phyloP scores from a whole-genome alignment of 2,113 vertebrate species.

The Mohoua ochrocephala region DNA sequence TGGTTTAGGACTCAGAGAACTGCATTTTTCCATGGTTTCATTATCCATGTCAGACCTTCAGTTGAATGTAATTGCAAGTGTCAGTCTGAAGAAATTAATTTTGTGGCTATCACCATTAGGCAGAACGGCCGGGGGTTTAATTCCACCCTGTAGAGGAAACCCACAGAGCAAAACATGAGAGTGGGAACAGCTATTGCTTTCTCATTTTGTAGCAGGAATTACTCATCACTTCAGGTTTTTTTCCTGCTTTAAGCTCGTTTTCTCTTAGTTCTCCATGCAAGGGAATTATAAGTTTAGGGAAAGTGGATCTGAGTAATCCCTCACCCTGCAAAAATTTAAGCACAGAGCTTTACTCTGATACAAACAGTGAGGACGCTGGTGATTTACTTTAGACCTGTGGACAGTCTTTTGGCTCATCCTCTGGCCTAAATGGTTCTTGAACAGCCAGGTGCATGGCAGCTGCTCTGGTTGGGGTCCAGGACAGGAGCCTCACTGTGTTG shows the following conservation, averaged over 20 bases:
- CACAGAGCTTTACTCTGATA: neutral
- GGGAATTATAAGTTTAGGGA: neutral
- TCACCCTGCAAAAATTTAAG: neutral
- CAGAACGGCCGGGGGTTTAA: neutral
- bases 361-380: neutral
- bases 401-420: neutral
- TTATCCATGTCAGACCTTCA: neutral
- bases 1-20: neutral
- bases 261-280: neutral
- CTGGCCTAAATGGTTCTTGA: neutral
- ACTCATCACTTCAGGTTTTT: neutral
- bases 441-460: neutral
- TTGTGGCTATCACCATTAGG: conserved; percentile 5
- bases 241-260: neutral
- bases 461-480: neutral
- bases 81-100: conserved; percentile 24
- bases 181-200: neutral
- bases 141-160: neutral
- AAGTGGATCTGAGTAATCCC: neutral
- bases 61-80: neutral
- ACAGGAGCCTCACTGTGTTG: neutral
- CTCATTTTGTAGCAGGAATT: conserved; percentile 16
- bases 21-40: neutral
- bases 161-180: neutral
- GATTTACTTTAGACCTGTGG: neutral